Evolutionary conservation across 2,888 invertebrate genomes (phyloP).

Genomic region (Rugalucina vietnamica): DNA sequence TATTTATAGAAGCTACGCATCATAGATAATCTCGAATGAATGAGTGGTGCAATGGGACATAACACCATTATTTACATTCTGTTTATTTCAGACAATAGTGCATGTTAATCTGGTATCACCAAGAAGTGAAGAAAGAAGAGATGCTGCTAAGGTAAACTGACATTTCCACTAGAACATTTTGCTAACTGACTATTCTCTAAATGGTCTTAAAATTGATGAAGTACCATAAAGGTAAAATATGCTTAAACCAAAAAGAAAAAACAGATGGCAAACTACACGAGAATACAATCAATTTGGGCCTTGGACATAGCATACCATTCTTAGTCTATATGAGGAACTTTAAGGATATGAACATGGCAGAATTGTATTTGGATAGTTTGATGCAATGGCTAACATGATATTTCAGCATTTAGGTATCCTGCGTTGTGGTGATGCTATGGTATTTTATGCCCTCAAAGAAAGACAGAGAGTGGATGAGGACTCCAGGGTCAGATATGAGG

Average conservation of each 20-base stretch:
- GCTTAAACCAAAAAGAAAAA: too few relatives aligned
- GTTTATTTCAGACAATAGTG: slow-evolving; percentile 77
- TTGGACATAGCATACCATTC: too few relatives aligned
- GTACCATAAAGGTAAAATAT: too few relatives aligned
- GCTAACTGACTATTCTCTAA: slow-evolving; percentile 3
- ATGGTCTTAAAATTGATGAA: too few relatives aligned
- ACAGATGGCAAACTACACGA: too few relatives aligned
- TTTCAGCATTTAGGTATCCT: slow-evolving; percentile 78
- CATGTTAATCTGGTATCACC: slow-evolving; percentile 77
- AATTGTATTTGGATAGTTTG: too few relatives aligned
- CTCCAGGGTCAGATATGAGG: slow-evolving; percentile 80
- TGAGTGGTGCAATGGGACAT: too few relatives aligned
- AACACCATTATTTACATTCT: neutral
- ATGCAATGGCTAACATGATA: neutral
- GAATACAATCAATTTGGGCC: too few relatives aligned
- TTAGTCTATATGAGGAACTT: too few relatives aligned
- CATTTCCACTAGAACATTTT: too few relatives aligned
- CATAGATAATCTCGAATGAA: too few relatives aligned
- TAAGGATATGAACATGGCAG: neutral
- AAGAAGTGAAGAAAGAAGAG: slow-evolving; percentile 77
- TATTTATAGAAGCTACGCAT: too few relatives aligned
- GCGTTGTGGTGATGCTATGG: slow-evolving; percentile 81
- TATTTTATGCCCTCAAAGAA: slow-evolving; percentile 79
- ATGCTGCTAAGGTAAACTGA: slow-evolving; percentile 77
- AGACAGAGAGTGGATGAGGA: slow-evolving; percentile 75